Conservation (phyloP, 2,888 invertebrate species). For the Nymphalis urticae region DNA sequence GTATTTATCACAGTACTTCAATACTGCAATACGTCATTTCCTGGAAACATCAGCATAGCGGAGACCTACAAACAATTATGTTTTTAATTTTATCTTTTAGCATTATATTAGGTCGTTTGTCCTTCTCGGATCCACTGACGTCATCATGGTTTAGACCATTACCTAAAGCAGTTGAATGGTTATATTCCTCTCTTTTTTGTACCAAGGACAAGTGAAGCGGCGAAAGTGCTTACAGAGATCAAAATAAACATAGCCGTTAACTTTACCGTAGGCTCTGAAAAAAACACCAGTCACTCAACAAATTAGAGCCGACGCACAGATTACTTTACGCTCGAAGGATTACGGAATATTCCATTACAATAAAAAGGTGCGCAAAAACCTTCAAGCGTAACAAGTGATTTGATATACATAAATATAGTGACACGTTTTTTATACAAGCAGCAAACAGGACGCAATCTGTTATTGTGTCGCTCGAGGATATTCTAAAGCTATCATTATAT, state of each 20-base stretch:
- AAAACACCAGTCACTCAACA: background rate
- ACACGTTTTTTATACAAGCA: background rate
- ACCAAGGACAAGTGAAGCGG: background rate
- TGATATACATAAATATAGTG: background rate
- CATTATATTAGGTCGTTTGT: too few relatives aligned
- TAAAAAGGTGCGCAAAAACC: slow-evolving; percentile 2
- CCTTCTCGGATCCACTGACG: too few relatives aligned
- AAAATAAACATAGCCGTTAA: background rate
- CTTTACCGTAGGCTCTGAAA: background rate
- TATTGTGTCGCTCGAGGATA: background rate
- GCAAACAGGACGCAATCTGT: background rate
- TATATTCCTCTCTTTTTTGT: background rate
- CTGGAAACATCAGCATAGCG: too few relatives aligned
- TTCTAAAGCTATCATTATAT: too few relatives aligned
- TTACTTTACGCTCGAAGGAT: background rate
- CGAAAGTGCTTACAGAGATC: background rate
- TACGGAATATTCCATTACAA: background rate
- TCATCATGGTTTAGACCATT: background rate
- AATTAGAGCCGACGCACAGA: background rate
- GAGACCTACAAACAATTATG: too few relatives aligned
- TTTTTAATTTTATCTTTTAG: too few relatives aligned
- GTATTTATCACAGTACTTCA: too few relatives aligned
- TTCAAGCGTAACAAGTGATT: background rate
- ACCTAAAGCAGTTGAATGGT: background rate
- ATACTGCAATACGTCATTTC: too few relatives aligned